A percentile compares a stretch with the other conserved stretches of the same genome.
These are phyloP conservation scores for Murina feae DNA, from an alignment of 2,113 vertebrate genomes.

Conservation along the genomic window DNA sequence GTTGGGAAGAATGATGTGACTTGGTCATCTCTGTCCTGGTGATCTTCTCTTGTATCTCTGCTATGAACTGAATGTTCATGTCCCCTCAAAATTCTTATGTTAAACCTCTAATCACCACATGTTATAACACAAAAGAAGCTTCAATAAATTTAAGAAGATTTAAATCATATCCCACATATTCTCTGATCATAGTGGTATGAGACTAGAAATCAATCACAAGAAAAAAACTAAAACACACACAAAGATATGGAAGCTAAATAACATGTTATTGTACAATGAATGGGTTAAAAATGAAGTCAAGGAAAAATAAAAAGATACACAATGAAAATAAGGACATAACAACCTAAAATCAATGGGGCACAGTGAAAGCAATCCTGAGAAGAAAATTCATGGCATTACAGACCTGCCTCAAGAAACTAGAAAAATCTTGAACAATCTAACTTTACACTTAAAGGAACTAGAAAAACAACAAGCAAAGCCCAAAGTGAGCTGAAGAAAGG, in stretches of 20 bases:
- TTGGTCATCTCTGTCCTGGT: background rate
- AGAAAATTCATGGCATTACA: background rate
- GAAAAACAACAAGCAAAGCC: background rate
- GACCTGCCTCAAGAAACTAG: background rate
- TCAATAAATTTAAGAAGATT: background rate
- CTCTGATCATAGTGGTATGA: background rate
- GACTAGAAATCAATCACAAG: background rate
- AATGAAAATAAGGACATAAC: background rate
- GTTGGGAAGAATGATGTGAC: background rate
- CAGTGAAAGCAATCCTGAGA: background rate
- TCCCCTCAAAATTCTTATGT: too few species aligned
- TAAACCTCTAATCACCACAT: background rate
- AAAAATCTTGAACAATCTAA: background rate
- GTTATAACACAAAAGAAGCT: background rate
- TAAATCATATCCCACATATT: background rate
- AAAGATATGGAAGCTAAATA: background rate
- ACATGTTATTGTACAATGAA: background rate
- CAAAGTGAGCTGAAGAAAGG: background rate
- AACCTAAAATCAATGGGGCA: background rate
- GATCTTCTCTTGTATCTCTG: too few species aligned
- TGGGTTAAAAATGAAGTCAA: background rate
- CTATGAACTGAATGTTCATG: too few species aligned
- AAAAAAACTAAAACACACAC: background rate
- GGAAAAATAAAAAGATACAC: background rate
- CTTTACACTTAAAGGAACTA: background rate